Evolutionary conservation across 2,113 vertebrate species (phyloP).

Genomic region (Bos javanicus): DNA sequence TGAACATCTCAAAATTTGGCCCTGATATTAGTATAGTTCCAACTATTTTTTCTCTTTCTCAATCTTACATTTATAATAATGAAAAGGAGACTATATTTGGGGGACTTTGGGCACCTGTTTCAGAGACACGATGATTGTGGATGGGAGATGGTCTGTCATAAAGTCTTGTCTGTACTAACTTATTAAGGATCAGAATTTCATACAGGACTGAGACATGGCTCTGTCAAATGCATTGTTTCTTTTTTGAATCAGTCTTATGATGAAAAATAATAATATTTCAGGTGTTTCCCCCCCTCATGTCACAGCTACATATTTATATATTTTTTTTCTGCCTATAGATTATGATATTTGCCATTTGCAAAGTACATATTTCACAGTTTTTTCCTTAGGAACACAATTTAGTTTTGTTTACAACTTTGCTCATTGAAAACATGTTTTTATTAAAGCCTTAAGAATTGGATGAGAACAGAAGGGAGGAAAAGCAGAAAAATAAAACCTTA

Average conservation of each 20-base stretch:
- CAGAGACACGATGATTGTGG: neutral
- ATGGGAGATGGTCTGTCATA: neutral
- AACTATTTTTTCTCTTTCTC: neutral
- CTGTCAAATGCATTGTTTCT: neutral
- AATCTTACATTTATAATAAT: neutral
- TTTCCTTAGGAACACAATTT: slow-evolving; percentile 42
- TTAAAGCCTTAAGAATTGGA: slow-evolving; percentile 27
- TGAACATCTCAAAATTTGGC: neutral
- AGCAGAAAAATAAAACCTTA: slow-evolving; percentile 7
- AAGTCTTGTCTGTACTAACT: neutral
- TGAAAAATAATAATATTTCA: neutral
- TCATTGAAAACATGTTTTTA: slow-evolving; percentile 32
- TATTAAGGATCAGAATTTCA: neutral
- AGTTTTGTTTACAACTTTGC: slow-evolving; percentile 52
- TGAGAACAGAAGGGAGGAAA: slow-evolving; percentile 6
- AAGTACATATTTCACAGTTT: neutral
- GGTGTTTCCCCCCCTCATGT: neutral
- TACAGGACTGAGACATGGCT: neutral
- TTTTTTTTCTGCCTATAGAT: neutral
- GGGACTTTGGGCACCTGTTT: neutral
- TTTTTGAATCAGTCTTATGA: neutral
- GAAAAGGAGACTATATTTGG: neutral
- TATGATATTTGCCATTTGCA: slow-evolving; percentile 1
- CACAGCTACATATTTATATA: neutral
- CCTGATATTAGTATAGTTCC: neutral